Evolutionary conservation across 2,113 vertebrate species (phyloP), one percentile per base, ranked within the genome.

Genomic region (Pseudois nayaur): DNA sequence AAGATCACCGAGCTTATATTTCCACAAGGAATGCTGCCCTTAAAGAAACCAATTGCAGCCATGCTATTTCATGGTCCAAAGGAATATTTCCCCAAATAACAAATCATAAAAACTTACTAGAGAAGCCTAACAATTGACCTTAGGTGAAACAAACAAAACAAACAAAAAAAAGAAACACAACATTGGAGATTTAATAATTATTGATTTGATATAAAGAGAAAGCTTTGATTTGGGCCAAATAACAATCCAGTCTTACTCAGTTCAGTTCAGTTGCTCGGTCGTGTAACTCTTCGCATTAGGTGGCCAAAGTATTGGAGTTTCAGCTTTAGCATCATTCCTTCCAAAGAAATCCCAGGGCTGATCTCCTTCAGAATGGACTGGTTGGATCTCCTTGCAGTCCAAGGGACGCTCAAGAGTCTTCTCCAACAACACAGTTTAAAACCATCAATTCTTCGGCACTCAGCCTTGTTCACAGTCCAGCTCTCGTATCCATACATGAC

Each of bases 401-500:
- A 59, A 59, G 23, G 57, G 10, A 11, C 57, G 11, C 57, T 59
- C 23, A 57, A 25, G 57, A 59, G 57, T 27, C 57, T 59, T 59
- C 57, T 27, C 23, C 57, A 59, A 59, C 10, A 59, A 9, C 23
- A 27, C 57, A 27, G 23, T 59, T 59, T 23, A 27, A 59, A 59
- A 59, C 10, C 23, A 59, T 59, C 23, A 59, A 5, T 59, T 59
- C 25, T 27, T 59, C 0, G 0, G 10, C 0, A 0, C 25, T 59
- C 57, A 59, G 23, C 23, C 23, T 59, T 59, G 23, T 59, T 59
- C 25, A 25, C 23, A 25, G 55, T 57, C 23, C 23, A 59, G 27
- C 23, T 59, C 57, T 59, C 57, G 11, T 1, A 59, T 27, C 57
- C 57, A 0, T 27, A 59, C 23, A 11, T 59, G 57, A 59, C 25